Conservation (phyloP, 2,888 invertebrate genomes). For the Aleiodes alternator region DNA sequence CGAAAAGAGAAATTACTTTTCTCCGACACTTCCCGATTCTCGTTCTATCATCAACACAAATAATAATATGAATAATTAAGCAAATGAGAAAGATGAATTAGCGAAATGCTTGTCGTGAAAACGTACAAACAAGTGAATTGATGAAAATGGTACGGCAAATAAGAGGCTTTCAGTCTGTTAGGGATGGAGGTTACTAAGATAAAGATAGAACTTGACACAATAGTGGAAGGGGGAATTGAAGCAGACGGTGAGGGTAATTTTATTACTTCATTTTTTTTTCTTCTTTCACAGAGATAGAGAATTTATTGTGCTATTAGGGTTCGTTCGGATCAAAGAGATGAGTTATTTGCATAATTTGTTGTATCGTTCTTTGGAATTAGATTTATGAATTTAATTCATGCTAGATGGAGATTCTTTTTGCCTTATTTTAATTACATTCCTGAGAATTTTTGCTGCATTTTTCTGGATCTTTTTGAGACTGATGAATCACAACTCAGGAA, state of each 20-base stretch:
- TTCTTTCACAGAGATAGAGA: not conserved
- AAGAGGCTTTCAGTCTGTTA: constrained; percentile 7
- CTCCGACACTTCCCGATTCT: not conserved
- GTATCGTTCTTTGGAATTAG: too few species aligned
- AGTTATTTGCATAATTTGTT: too few species aligned
- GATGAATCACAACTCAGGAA: too few species aligned
- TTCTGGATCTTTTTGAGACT: too few species aligned
- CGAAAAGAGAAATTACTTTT: not conserved
- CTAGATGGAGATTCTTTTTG: too few species aligned
- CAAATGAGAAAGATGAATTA: not conserved
- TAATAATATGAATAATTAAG: constrained; percentile 6
- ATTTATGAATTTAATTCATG: too few species aligned
- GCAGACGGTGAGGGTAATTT: constrained; percentile 14
- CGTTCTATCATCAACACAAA: not conserved
- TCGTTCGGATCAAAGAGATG: too few species aligned
- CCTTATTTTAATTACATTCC: too few species aligned
- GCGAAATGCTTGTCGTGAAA: constrained; percentile 10
- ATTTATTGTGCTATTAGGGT: not conserved
- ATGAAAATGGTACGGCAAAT: constrained; percentile 20
- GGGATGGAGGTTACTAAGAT: constrained; percentile 15
- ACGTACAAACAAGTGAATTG: constrained; percentile 23
- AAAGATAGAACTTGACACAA: constrained; percentile 28
- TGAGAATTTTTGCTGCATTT: too few species aligned
- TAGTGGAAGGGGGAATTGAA: constrained; percentile 20
- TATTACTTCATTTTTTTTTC: not conserved